These are phyloP conservation scores for Sebastes matsubarae DNA, from an alignment of 2,797 vertebrate species.

Conservation along the genomic window DNA sequence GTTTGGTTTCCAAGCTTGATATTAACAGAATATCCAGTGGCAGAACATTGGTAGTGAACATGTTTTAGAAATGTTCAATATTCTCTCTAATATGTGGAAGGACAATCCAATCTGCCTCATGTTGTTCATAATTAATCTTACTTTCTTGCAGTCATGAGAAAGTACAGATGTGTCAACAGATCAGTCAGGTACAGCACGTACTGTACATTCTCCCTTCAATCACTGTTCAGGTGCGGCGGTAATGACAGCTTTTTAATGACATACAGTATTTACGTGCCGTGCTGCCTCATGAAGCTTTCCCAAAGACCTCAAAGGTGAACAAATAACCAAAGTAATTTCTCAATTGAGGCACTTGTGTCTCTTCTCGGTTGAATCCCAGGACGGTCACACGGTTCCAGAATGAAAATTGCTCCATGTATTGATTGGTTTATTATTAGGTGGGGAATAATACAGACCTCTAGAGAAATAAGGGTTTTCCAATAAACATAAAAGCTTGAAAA, in stretches of 20 bases:
- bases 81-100: too few species aligned
- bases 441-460: conserved; percentile 34
- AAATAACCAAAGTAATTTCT: background rate
- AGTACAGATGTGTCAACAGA: background rate
- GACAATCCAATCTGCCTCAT: background rate
- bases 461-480: conserved; percentile 24
- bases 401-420: conserved; percentile 49
- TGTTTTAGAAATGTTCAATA: too few species aligned
- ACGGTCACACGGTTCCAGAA: background rate
- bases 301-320: background rate
- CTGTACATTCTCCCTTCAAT: background rate
- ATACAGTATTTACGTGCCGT: background rate
- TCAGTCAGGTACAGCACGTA: background rate
- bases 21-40: background rate
- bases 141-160: background rate
- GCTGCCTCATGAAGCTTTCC: background rate
- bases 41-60: too few species aligned
- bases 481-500: conserved; percentile 27
- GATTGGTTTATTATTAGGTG: conserved; percentile 74
- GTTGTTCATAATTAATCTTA: background rate
- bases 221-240: background rate
- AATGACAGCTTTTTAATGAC: background rate
- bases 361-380: background rate
- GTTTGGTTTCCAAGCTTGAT: background rate
- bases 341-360: background rate